These are phyloP conservation scores for Xenopus petersii DNA, from an alignment of 2,797 vertebrate genomes.

Conservation along the genomic window DNA sequence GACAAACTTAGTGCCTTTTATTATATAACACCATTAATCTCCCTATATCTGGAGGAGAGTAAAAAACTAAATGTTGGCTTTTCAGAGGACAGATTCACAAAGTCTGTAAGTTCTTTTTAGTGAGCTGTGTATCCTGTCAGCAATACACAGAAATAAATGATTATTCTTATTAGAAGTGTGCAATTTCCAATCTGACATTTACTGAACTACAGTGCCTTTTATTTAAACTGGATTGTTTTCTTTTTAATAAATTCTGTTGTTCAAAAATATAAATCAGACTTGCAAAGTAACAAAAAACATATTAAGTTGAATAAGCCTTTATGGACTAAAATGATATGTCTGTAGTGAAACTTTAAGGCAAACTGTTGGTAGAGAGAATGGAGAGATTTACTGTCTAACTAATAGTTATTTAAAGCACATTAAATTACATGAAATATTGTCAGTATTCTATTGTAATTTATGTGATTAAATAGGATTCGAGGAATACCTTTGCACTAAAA, in stretches of 20 bases:
- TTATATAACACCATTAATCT: too few species aligned
- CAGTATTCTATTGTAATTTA: conserved; percentile 59
- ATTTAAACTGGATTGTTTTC: conserved; percentile 17
- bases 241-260: conserved; percentile 36
- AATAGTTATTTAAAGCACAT: conserved; percentile 53
- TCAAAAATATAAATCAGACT: conserved; percentile 30
- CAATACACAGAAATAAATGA: conserved; percentile 40
- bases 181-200: conserved; percentile 26
- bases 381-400: conserved; percentile 37
- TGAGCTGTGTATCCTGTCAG: conserved; percentile 18
- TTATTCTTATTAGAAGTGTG: conserved; percentile 39
- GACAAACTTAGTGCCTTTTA: too few species aligned
- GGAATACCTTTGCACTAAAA: conserved; percentile 53
- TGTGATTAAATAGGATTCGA: conserved; percentile 58
- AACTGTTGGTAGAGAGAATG: conserved; percentile 47
- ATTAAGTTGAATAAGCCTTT: conserved; percentile 41
- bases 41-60: background rate
- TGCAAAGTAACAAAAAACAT: conserved; percentile 33
- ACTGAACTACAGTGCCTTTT: conserved; percentile 29
- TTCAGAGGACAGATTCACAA: conserved; percentile 8
- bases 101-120: conserved; percentile 22
- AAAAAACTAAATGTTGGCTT: conserved; percentile 15
- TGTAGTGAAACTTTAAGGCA: conserved; percentile 32
- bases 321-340: conserved; percentile 31
- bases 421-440: conserved; percentile 56